These are phyloP conservation scores for Nasonovia ribisnigri DNA, from an alignment of 2,888 invertebrate genomes.

Conservation along the genomic window DNA sequence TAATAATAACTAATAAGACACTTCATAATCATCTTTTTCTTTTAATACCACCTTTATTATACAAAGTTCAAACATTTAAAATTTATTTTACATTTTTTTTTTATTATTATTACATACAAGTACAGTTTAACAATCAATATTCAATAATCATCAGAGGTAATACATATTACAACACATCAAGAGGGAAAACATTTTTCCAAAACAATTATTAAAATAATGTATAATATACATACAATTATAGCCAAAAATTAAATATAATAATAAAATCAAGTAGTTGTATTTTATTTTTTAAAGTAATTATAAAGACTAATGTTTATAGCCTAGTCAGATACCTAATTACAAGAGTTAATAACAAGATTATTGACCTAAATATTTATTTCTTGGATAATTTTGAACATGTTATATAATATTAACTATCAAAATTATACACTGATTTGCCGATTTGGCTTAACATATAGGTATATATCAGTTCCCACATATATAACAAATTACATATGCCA, in stretches of 20 bases:
- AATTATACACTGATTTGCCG: not conserved
- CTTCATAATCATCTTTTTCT: not conserved
- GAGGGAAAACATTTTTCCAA: not conserved
- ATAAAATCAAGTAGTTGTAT: not conserved
- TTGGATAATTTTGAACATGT: not conserved
- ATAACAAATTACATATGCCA: not conserved
- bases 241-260: too few relatives aligned
- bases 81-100: not conserved
- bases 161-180: not conserved
- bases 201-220: slow-evolving; percentile 24
- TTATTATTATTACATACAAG: not conserved
- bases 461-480: slow-evolving; percentile 69
- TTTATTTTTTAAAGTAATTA: not conserved
- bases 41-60: not conserved
- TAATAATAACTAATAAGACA: not conserved
- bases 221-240: not conserved
- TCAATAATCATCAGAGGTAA: not conserved
- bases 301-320: not conserved
- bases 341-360: not conserved
- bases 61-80: not conserved
- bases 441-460: not conserved
- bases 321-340: not conserved
- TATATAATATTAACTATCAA: not conserved
- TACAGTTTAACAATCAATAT: not conserved
- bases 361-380: not conserved